Evolutionary conservation across 2,888 invertebrate genomes (phyloP).

Genomic region (Electrophaes corylata): DNA sequence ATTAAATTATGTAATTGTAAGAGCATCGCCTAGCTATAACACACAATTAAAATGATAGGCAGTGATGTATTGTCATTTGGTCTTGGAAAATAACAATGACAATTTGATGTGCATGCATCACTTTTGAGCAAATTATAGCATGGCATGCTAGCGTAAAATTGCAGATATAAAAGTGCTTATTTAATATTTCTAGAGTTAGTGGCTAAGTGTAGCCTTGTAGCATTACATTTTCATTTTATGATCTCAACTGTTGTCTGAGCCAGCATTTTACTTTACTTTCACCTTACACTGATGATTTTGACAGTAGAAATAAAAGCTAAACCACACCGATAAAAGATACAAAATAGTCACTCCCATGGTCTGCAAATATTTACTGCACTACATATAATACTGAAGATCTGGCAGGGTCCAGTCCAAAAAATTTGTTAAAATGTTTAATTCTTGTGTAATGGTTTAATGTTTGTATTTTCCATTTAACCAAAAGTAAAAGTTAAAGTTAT

Average conservation of each 20-base stretch:
- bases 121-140: slow-evolving; percentile 13
- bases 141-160: not conserved
- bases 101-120: slow-evolving; percentile 4
- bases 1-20: slow-evolving; percentile 9
- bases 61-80: not conserved
- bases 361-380: too few species aligned
- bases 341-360: too few species aligned
- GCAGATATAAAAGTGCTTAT: slow-evolving; percentile 2
- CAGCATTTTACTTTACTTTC: too few species aligned
- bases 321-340: too few species aligned
- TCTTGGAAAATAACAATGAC: slow-evolving; percentile 4
- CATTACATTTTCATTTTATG: not conserved
- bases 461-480: too few species aligned
- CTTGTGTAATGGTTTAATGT: too few species aligned
- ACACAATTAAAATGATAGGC: slow-evolving; percentile 6
- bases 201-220: not conserved
- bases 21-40: slow-evolving; percentile 11
- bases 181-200: not conserved
- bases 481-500: too few species aligned
- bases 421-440: too few species aligned
- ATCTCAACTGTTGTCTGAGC: not conserved
- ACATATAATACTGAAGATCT: too few species aligned
- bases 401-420: too few species aligned
- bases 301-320: too few species aligned
- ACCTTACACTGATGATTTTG: too few species aligned